Conservation (phyloP, 2,797 vertebrate species). For the Silurus aristotelis region DNA sequence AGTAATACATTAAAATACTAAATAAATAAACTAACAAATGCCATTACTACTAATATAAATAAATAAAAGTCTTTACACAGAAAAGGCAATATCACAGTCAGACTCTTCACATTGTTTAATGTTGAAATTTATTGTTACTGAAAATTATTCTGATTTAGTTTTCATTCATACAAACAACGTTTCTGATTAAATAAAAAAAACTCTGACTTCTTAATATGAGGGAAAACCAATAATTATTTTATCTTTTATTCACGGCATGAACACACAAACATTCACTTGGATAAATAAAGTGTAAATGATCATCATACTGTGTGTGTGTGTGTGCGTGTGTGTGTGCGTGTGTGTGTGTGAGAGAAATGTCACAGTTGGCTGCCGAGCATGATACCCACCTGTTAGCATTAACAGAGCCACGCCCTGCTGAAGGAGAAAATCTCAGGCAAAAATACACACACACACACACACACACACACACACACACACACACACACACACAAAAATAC, state of each 20-base stretch:
- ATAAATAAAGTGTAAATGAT: neutral
- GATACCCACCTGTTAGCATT: constrained; percentile 49
- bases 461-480: neutral
- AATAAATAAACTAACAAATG: no score
- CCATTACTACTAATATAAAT: no score
- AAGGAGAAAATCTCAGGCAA: constrained; percentile 22
- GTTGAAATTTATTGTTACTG: neutral
- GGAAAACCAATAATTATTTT: no score
- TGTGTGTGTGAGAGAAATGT: constrained; percentile 34
- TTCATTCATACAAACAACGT: no score
- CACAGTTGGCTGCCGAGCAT: constrained; percentile 34
- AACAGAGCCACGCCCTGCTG: constrained; percentile 26
- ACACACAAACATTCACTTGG: neutral
- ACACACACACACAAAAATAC: constrained; percentile 7
- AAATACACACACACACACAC: constrained; percentile 8
- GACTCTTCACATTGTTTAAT: no score
- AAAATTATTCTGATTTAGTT: neutral
- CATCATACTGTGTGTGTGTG: neutral
- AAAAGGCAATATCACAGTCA: no score
- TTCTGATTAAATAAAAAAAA: no score
- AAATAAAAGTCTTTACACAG: no score
- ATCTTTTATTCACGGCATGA: no score
- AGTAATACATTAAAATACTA: no score
- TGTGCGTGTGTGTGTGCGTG: neutral
- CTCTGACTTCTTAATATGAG: no score